Conservation (phyloP, 2,797 vertebrate species). For the Helicolenus hilgendorfi region DNA sequence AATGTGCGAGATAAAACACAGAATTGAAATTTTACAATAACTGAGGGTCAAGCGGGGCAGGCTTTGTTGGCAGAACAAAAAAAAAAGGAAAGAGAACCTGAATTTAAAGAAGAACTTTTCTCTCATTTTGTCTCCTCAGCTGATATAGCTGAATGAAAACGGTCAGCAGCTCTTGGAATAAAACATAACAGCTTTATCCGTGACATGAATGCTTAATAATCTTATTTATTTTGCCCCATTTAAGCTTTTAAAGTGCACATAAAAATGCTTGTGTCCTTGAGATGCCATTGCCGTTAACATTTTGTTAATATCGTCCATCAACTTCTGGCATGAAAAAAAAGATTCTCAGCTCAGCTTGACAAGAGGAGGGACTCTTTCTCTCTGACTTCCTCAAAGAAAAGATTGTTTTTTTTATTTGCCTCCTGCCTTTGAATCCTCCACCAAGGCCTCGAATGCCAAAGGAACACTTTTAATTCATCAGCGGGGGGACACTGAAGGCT, state of each 20-base stretch:
- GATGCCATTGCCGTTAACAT: constrained; percentile 31
- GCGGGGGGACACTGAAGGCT: constrained; percentile 70
- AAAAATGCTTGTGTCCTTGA: constrained; percentile 36
- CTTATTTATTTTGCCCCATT: background rate
- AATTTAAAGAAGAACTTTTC: constrained; percentile 45
- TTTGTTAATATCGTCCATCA: constrained; percentile 44
- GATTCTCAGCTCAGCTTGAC: constrained; percentile 5
- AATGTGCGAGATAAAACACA: constrained; percentile 58
- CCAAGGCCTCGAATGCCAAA: constrained; percentile 72
- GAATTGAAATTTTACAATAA: constrained; percentile 71
- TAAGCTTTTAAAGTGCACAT: constrained; percentile 24
- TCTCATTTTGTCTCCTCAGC: constrained; percentile 39
- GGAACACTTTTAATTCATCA: constrained; percentile 84
- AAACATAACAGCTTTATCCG: constrained; percentile 30
- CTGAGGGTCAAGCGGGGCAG: constrained; percentile 41
- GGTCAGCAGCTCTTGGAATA: constrained; percentile 31
- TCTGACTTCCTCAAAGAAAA: constrained; percentile 48
- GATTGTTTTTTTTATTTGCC: constrained; percentile 46
- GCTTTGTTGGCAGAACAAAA: constrained; percentile 42
- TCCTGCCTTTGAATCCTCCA: constrained; percentile 69
- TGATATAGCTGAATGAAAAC: constrained; percentile 57
- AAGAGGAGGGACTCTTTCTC: constrained; percentile 16
- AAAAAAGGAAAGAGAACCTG: constrained; percentile 35
- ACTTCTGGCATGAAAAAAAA: constrained; percentile 8
- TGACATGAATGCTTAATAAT: constrained; percentile 36